Evolutionary conservation across 1,140 invertebrate species (phyloP), one percentile per base, ranked within the genome.

Genomic region (Myzus persicae): DNA sequence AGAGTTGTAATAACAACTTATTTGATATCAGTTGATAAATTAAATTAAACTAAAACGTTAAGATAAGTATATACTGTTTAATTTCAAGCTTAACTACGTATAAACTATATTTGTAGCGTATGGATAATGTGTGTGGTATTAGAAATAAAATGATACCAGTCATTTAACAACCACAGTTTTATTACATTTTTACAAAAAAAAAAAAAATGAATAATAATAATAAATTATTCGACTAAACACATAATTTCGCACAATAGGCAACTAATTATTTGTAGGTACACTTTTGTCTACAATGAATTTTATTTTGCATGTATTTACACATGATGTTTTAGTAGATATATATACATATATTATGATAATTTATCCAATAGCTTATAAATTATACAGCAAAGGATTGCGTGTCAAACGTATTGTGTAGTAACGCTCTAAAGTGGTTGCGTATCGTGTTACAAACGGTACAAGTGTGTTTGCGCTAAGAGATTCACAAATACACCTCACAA

Each of bases 381-480:
- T 81, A 81, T 88, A 46, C 24, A 48, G n/a, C 48, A 88, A 88
- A 31, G 85, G 81, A 40, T 88, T 88, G 46, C 38, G 22, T 84
- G 36, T 38, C 24, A 85, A 85, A 85, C 82, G 82, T 26, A 85
- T 85, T 85, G n/a, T 44, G 18, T 44, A 42, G 26, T n/a, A 87
- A 87, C 42, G 44, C 31, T 87, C 26, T n/a, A 46, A 87, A 87
- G 42, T 87, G 42, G 84, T 46, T 42, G 24, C 42, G 42, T 87
- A 26, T 87, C 84, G 26, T 7, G 26, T 87, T 87, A 87, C 42
- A 85, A 85, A 85, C 24, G 11, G 82, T 26, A 85, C 82, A 46
- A 87, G 84, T 87, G 42, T 87, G 14, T n/a, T 87, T 42, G 84
- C 31, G 42, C 18, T 87, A 46, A 87, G 31, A 46, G 84, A 87